A percentile compares a stretch with the other conserved stretches of the same genome.
Evolutionary conservation across 2,888 invertebrate species (phyloP).

Genomic region (Ennomos fuscantarius): DNA sequence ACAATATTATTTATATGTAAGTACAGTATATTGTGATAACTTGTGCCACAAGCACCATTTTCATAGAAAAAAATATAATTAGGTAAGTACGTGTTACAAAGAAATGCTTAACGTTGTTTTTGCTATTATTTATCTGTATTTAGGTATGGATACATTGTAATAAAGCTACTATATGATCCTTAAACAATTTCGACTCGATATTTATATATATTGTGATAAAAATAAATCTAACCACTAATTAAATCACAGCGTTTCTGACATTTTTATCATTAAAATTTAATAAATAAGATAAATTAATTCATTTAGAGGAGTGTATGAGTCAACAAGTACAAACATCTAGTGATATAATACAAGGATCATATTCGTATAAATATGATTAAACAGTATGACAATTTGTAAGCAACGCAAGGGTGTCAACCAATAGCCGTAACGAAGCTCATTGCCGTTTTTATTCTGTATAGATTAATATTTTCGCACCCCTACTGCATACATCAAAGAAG

Average conservation of each 20-base stretch:
- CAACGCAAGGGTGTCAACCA: conserved; percentile 70
- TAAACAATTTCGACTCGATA: conserved; percentile 16
- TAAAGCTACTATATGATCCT: conserved; percentile 31
- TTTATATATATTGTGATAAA: conserved; percentile 45
- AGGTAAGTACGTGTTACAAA: conserved; percentile 16
- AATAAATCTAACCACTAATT: conserved; percentile 67
- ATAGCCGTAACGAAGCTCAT: conserved; percentile 78
- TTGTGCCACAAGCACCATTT: conserved; percentile 54
- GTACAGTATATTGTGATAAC: conserved; percentile 50
- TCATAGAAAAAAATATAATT: conserved; percentile 32
- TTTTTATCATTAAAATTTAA: conserved; percentile 44
- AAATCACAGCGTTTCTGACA: conserved; percentile 67
- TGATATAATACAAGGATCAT: conserved; percentile 65
- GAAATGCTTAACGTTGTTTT: conserved; percentile 7
- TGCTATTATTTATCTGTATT: neutral
- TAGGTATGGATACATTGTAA: conserved; percentile 19
- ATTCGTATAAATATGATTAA: conserved; percentile 72
- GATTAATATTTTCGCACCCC: conserved; percentile 81
- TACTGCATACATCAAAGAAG: conserved; percentile 81
- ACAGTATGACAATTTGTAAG: conserved; percentile 72
- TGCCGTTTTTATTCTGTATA: conserved; percentile 71
- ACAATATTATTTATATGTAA: conserved; percentile 46
- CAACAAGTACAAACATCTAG: conserved; percentile 66
- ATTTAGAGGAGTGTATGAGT: conserved; percentile 54
- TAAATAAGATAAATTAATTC: conserved; percentile 77